Evolutionary conservation across 2,113 vertebrate genomes (phyloP).

Genomic region (Cyanistes caeruleus): DNA sequence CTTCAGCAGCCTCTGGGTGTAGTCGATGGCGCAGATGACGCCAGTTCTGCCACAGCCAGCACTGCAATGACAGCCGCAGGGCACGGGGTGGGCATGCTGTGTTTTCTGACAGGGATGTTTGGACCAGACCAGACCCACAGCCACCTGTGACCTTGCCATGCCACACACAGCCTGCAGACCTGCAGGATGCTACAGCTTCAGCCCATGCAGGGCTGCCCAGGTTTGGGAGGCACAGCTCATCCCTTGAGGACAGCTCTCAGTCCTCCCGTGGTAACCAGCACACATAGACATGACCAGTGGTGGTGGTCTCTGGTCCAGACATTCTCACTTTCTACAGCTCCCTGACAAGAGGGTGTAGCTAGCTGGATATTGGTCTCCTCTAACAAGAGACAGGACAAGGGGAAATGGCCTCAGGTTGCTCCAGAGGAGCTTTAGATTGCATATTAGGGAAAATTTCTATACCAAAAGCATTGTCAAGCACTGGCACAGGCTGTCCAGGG

Average conservation of each 20-base stretch:
- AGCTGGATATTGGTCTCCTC: not conserved
- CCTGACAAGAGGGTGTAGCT: not conserved
- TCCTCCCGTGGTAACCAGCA: not conserved
- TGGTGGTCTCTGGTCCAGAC: not conserved
- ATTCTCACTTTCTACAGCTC: not conserved
- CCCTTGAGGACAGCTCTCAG: not conserved
- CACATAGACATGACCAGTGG: accelerated
- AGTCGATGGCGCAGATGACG: constrained; percentile 91
- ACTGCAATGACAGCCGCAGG: constrained; percentile 72
- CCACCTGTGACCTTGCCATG: not conserved
- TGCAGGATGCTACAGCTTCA: accelerated
- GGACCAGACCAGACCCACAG: not conserved
- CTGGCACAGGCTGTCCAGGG: not conserved
- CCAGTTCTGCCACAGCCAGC: constrained; percentile 96
- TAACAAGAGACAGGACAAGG: not conserved
- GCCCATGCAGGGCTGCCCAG: not conserved
- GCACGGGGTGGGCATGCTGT: not conserved
- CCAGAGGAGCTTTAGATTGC: not conserved
- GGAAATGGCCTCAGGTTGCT: not conserved
- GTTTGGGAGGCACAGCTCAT: not conserved
- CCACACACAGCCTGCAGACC: not conserved
- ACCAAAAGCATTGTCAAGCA: not conserved
- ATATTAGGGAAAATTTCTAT: not conserved
- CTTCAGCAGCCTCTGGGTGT: constrained; percentile 89
- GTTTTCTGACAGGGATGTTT: not conserved